Conservation (phyloP, 2,888 invertebrate genomes). For the Netelia fuscicornis region DNA sequence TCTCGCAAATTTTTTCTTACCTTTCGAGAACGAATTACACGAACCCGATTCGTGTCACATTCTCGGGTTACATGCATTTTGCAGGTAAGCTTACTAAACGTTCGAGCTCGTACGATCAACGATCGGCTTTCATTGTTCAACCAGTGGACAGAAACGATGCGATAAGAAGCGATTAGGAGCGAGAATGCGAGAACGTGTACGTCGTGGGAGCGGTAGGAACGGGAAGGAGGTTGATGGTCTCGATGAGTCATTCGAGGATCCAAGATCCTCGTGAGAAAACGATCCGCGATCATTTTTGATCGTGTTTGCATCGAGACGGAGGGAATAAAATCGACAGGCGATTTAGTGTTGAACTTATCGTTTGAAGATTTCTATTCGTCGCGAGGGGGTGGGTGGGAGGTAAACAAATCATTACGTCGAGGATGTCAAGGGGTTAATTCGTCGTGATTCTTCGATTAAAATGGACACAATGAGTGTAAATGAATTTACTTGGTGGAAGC, state of each 20-base stretch:
- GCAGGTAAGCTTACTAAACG: neutral
- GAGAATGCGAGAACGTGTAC: constrained; percentile 17
- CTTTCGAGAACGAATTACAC: constrained; percentile 47
- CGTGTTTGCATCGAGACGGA: neutral
- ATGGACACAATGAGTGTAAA: constrained; percentile 52
- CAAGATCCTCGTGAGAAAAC: constrained; percentile 61
- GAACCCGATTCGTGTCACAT: constrained; percentile 11
- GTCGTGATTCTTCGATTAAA: constrained; percentile 47
- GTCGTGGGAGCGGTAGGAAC: neutral
- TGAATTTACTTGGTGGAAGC: constrained; percentile 41
- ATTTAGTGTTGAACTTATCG: neutral
- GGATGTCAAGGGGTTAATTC: constrained; percentile 56
- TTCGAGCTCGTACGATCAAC: constrained; percentile 16
- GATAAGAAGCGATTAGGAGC: constrained; percentile 18
- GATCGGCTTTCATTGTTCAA: constrained; percentile 33
- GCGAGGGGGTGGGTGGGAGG: neutral
- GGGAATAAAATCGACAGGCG: neutral
- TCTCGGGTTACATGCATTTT: constrained; percentile 47
- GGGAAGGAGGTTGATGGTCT: neutral
- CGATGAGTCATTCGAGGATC: constrained; percentile 52
- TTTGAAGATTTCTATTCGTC: neutral
- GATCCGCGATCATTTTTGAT: constrained; percentile 1
- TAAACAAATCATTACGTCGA: constrained; percentile 23
- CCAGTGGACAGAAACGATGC: constrained; percentile 25
- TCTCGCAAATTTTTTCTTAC: neutral